phyloP scores from a whole-genome alignment of 1,140 invertebrate species.

The Calephelis nemesis region DNA sequence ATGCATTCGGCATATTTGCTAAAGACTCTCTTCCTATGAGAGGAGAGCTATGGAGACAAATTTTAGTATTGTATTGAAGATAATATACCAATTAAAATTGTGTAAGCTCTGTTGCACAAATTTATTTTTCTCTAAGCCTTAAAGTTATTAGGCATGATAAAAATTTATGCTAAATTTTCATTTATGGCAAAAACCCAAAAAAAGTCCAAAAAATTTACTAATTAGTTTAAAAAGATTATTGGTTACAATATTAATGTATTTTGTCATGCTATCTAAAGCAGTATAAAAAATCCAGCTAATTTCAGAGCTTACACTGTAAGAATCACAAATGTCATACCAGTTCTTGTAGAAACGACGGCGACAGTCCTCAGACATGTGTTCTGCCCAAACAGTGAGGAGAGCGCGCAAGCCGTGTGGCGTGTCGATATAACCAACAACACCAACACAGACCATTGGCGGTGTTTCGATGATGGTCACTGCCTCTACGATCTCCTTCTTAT shows the following conservation, averaged over 20 bases:
- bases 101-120: not conserved
- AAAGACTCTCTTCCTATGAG: conserved; percentile 82
- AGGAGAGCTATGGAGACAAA: conserved; percentile 80
- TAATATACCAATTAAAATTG: conserved; percentile 21
- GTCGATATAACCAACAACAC: conserved; percentile 98
- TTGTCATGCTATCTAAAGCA: no score
- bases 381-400: conserved; percentile 98
- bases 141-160: no score
- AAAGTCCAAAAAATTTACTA: no score
- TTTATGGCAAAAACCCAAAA: no score
- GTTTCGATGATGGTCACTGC: conserved; percentile 99
- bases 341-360: conserved; percentile 99
- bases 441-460: conserved; percentile 98
- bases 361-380: conserved; percentile 99
- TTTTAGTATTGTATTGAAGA: conserved; percentile 29
- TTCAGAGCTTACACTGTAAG: conserved; percentile 11
- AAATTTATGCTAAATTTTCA: no score
- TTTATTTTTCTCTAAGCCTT: no score
- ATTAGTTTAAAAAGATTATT: no score
- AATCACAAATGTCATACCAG: conserved; percentile 86
- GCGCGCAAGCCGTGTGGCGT: conserved; percentile 97
- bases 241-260: no score
- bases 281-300: not conserved
- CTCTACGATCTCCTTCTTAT: conserved; percentile 99
- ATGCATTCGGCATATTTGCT: conserved; percentile 69